Evolutionary conservation across 2,113 vertebrate species (phyloP), one percentile per base, ranked within the genome.

Genomic region (Ceyx margarethae): DNA sequence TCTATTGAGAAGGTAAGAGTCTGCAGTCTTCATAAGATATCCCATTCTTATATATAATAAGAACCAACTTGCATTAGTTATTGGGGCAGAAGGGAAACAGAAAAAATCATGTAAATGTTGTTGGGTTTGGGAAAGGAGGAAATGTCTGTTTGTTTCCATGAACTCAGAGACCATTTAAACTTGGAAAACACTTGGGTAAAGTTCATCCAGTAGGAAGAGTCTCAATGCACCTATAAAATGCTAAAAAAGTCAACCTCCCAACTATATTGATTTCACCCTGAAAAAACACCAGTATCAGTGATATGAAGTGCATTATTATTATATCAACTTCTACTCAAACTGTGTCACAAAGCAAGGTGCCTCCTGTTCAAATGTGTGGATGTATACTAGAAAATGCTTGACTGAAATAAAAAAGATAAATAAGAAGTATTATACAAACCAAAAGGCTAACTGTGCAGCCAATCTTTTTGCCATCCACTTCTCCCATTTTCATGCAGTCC

Each of bases 401-500:
- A 50, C 5, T 80, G 46, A 79, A 81, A 60, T n/a, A 1, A 46
- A 57, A 79, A 89, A 58, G 10, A 43, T 31, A 48, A 57, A 58
- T 19, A 64, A 42, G 72, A 91, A 35, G 37, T 31, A 45, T n/a
- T 43, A 74, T 96, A 97, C 99, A 95, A 94, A 99, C 99, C 99
- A 99, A 96, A 62, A 99, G 98, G 96, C 99, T 99, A 96, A 99
- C 99, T 10, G 99, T 99, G 87, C 99, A 99, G 92, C 99, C 99
- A 74, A 99, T 99, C 98, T 99, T 99, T 96, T 99, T 99, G 67
- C 99, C 99, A 86, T 99, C 99, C 53, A 99, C 99, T 96, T 99
- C 99, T 46, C 99, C 99, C 95, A 99, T 98, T 96, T 99, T 99
- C 99, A 99, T 99, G 87, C 99, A 99, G 96, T 99, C 99, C 97